Base-by-base conservation (phyloP, 2,888 invertebrate genomes). In the Bombylius discolor region DNA sequence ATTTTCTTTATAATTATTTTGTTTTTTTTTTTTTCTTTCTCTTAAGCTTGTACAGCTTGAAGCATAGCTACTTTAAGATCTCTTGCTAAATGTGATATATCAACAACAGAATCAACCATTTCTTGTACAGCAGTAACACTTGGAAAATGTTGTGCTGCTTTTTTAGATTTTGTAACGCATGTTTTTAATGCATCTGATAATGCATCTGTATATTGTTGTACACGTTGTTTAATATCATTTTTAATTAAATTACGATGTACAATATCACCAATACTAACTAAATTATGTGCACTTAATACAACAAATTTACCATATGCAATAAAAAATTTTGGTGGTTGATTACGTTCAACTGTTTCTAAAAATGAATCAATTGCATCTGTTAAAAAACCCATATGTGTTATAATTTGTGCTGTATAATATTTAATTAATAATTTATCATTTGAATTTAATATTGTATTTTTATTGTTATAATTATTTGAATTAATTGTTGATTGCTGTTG, bases 271-370 rank as follows among this genome's bases (percentile, higher is more conserved):
- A 95, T 94, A 69, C 89, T 87, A 31, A 97, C 91, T 67, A 97
- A 79, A 70, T 94, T 86, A 69, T 96, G 95, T 34, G 94, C 95
- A 70, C 90, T 90, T 51, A 97, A 79, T 44, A 96, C 90, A 11
- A 97, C 93, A 73, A 93, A 93, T 73, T 96, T 96, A 53, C 92
- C 90, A 70, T 94, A 90, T 13, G 92, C 91, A 53, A 96, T 84
- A 73, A 95, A 95, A 60, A 85, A 87, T 73, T 91, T 90, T 0
- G 97, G 96, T 46, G 94, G 93, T 70, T 94, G 91, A 67, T 93
- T 94, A 73, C 87, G 88, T 67, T 93, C 92, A 47, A 97, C 89
- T 6, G 92, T 89, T 65, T 87, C 82, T 50, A 96, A 79, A 76
- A 97, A 96, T 0, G 91, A 90, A 67, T 94, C 94, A 56, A 96